Conservation (phyloP, 2,113 vertebrate species). For the Epinephelus fuscoguttatus region DNA sequence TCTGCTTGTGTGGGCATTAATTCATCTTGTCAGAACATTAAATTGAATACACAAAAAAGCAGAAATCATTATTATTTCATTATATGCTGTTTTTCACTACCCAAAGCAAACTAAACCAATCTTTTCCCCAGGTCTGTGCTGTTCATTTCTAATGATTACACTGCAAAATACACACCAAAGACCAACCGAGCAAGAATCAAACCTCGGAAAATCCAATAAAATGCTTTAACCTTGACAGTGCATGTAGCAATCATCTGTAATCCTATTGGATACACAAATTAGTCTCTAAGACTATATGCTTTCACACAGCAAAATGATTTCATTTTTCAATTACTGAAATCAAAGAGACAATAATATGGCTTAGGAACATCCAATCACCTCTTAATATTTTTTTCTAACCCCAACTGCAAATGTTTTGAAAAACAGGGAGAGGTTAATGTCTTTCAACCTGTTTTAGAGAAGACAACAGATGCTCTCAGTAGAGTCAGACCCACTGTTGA, state of each 20-base stretch:
- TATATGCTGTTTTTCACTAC: constrained; percentile 4
- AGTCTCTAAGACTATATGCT: constrained; percentile 56
- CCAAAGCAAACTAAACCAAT: constrained; percentile 9
- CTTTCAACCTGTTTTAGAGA: constrained; percentile 7
- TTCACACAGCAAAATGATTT: constrained; percentile 68
- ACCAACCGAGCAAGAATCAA: constrained; percentile 54
- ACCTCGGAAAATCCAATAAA: constrained; percentile 66
- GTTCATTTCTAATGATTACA: constrained; percentile 33
- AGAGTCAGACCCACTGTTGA: constrained; percentile 6
- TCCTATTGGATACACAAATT: constrained; percentile 74
- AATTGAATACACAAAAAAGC: neutral
- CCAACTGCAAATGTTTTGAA: constrained; percentile 27
- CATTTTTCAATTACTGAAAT: constrained; percentile 73
- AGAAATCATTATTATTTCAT: constrained; percentile 13
- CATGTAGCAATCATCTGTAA: constrained; percentile 67
- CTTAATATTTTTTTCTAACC: constrained; percentile 7
- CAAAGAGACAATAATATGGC: constrained; percentile 56
- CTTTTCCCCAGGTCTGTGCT: constrained; percentile 25
- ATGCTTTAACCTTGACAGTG: constrained; percentile 72
- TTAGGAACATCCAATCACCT: constrained; percentile 50
- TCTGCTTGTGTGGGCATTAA: neutral
- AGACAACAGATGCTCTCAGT: neutral
- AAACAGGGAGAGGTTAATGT: constrained; percentile 25
- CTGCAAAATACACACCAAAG: constrained; percentile 45
- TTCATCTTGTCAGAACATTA: constrained; percentile 9